Base-by-base conservation (phyloP, 1,140 invertebrate species). In the Pogonognathellus flavescens region DNA sequence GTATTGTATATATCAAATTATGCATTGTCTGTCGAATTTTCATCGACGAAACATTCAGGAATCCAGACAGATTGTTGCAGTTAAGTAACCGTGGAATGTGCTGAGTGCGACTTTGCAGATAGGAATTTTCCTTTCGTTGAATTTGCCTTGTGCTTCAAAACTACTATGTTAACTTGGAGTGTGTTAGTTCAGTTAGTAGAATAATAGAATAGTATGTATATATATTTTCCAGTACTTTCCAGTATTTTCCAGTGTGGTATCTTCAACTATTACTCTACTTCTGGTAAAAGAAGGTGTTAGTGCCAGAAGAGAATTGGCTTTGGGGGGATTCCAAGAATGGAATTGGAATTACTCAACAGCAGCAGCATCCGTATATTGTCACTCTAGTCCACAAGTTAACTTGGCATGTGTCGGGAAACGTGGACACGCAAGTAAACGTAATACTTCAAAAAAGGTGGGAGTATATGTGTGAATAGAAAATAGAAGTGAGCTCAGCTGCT, bases 401-500 rank as follows among this genome's bases (percentile, higher is more conserved):
- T 20, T 60, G n/a, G 62, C 18, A 55, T 55, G 16, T 55, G 53
- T 55, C 16, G 62, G 9, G 31, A 41, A 41, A 20, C 25, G 20
- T 14, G 9, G 20, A 25, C 14, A 66, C 14, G 22, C 18, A 25
- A 13, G 13, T 0, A 66, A 11, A 18, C 10, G 10, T 59, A 25
- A 66, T 66, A 25, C 20, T 25, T 66, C 9, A 14, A 66, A 22
- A 41, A 41, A 41, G 31, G 31, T 66, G 62, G 22, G 3, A 31
- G 70, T 16, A 76, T 62, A n/a, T 62, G 59, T n/a, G 18, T 20
- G 20, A 76, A 16, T 16, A 41, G n/a, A n/a, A n/a, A n/a, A n/a
- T n/a, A 31, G 66, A 76, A 76, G 25, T 76, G 41, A 76, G 70
- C 70, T 76, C 70, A 76, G 70, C 70, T 76, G 70, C 70, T 49